A percentile compares a stretch with the other conserved stretches of the same genome.
phyloP scores from a whole-genome alignment of 2,113 vertebrate species.

The Etheostoma spectabile region DNA sequence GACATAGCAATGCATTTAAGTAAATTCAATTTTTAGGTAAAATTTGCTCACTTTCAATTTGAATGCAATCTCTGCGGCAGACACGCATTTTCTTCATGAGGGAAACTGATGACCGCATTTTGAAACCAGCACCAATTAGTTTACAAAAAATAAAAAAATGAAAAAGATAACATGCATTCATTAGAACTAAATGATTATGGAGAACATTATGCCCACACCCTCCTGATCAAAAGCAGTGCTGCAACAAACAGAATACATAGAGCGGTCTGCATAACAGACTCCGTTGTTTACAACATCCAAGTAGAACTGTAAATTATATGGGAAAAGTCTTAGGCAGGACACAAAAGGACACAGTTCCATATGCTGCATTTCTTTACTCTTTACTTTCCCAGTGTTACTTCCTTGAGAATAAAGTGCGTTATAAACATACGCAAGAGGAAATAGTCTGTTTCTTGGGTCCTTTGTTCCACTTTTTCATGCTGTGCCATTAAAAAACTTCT shows the following conservation, averaged over 20 bases:
- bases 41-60: conserved; percentile 4
- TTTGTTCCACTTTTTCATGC: conserved; percentile 3
- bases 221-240: conserved; percentile 40
- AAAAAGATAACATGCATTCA: conserved; percentile 3
- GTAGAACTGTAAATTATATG: conserved; percentile 20
- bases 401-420: background rate
- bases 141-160: background rate
- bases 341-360: background rate
- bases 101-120: background rate
- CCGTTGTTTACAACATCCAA: conserved; percentile 47
- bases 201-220: conserved; percentile 1
- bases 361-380: background rate
- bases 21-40: background rate
- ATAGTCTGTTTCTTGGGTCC: background rate
- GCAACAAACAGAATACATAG: conserved; percentile 26
- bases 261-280: conserved; percentile 39
- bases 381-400: background rate
- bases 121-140: background rate
- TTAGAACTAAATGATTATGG: conserved; percentile 23
- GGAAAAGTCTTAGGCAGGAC: background rate
- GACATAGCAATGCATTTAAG: background rate
- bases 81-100: background rate
- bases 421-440: background rate
- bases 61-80: background rate
- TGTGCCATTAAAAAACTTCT: conserved; percentile 1